Conservation (phyloP, 2,113 vertebrate genomes). For the Deroptyus accipitrinus region DNA sequence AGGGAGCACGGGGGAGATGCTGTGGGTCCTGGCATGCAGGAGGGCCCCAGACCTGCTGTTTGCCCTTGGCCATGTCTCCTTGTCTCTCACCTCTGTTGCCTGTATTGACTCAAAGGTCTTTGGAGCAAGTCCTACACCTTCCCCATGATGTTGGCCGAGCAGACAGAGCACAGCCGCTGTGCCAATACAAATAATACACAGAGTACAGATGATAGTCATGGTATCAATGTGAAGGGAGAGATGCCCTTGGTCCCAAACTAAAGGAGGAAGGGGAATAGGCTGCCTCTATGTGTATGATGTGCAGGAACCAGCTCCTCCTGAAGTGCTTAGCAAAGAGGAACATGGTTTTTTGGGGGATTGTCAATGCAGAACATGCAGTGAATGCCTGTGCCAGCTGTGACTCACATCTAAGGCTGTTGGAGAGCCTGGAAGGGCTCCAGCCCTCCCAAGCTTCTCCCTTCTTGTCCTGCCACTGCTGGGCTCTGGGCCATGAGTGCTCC, state of each 20-base stretch:
- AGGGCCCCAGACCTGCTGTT: neutral
- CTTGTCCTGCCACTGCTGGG: neutral
- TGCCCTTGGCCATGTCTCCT: neutral
- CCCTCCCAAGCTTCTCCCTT: neutral
- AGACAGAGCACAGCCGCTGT: rapidly evolving
- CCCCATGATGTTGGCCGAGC: rapidly evolving
- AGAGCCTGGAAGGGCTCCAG: slow-evolving; percentile 12
- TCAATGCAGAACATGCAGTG: neutral
- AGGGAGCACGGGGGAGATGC: neutral
- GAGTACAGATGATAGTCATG: neutral
- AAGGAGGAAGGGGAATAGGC: too few relatives aligned
- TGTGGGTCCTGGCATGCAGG: rapidly evolving
- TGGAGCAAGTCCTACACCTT: neutral
- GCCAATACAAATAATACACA: rapidly evolving
- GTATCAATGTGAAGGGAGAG: rapidly evolving
- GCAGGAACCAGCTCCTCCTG: neutral
- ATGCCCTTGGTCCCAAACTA: neutral
- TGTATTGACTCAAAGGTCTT: neutral
- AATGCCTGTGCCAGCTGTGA: slow-evolving; percentile 35
- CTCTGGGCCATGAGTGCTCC: neutral
- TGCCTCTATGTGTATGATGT: rapidly evolving
- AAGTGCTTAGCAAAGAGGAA: neutral
- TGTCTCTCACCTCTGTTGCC: rapidly evolving
- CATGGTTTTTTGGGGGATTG: neutral
- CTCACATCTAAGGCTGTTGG: neutral